Evolutionary conservation across 1,140 invertebrate genomes (phyloP).

Genomic region (Eriosoma lanigerum): DNA sequence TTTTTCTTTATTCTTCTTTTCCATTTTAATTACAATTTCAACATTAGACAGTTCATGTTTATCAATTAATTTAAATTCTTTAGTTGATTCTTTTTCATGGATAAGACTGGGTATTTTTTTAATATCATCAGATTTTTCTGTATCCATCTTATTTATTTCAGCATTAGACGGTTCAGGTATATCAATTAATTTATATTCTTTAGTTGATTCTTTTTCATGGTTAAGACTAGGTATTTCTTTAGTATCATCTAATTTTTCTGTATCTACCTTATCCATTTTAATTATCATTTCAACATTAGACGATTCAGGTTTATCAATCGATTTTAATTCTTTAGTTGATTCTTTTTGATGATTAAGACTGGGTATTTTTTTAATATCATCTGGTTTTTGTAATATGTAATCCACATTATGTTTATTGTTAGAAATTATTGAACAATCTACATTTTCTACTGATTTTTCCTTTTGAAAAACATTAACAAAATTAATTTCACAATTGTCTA

Average conservation of each 20-base stretch:
- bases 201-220: not conserved
- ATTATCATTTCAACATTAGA: not conserved
- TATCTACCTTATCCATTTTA: not conserved
- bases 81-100: not conserved
- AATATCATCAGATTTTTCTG: too few relatives aligned
- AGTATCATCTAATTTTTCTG: too few relatives aligned
- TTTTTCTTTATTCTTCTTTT: not conserved
- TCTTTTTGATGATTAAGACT: not conserved
- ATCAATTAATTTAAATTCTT: not conserved
- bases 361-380: not conserved
- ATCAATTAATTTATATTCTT: not conserved
- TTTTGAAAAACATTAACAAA: not conserved
- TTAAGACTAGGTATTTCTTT: not conserved
- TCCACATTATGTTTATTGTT: slow-evolving; percentile 29
- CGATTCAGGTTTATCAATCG: not conserved
- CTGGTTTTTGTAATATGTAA: not conserved
- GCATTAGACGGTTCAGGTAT: not conserved
- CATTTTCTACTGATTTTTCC: not conserved
- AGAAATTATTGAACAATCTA: not conserved
- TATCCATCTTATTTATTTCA: not conserved
- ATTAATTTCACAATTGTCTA: not conserved
- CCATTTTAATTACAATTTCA: not conserved
- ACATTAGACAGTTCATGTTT: not conserved
- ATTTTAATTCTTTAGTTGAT: not conserved
- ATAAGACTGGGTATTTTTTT: not conserved